Percentiles rank a stretch among this genome's conserved stretches.
Conservation (phyloP, 2,797 vertebrate species). For the Nannoperca australis region DNA sequence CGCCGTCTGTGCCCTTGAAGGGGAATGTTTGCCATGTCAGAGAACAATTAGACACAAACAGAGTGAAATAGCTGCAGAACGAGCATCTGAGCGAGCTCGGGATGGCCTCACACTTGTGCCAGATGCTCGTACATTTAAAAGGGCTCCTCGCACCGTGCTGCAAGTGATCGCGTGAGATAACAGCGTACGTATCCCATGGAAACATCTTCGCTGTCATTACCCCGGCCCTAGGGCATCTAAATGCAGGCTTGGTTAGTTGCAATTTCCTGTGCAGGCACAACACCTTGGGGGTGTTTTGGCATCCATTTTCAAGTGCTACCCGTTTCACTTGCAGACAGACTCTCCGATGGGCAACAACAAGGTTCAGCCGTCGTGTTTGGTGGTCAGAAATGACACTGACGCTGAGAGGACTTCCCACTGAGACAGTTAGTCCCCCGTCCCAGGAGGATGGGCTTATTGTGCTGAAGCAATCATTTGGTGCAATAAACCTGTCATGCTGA, state of each 20-base stretch:
- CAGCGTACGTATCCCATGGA: conserved; percentile 39
- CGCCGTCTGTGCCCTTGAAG: conserved; percentile 59
- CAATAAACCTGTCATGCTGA: conserved; percentile 55
- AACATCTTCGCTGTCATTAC: conserved; percentile 51
- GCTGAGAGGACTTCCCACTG: conserved; percentile 44
- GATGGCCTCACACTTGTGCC: conserved; percentile 24
- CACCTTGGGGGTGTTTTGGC: conserved; percentile 43
- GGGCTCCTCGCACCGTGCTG: background rate
- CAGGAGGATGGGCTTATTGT: conserved; percentile 29
- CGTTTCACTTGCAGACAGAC: conserved; percentile 22
- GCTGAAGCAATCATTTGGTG: conserved; percentile 44
- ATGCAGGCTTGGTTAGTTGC: conserved; percentile 60
- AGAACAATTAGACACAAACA: conserved; percentile 66
- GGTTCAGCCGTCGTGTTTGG: conserved; percentile 11
- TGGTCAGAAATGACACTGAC: conserved; percentile 48
- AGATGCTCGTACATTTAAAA: conserved; percentile 28
- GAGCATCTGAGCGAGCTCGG: conserved; percentile 25
- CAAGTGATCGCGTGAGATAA: conserved; percentile 28
- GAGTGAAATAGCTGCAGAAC: conserved; percentile 44
- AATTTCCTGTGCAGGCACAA: conserved; percentile 55
- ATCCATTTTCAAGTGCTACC: conserved; percentile 31
- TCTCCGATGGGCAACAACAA: background rate
- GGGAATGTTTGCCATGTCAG: conserved; percentile 46
- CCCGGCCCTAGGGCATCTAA: conserved; percentile 40
- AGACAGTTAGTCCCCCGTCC: conserved; percentile 43